A percentile compares a stretch with the other conserved stretches of the same genome.
Evolutionary conservation across 2,797 vertebrate species (phyloP).

Genomic region (Aeoliscus strigatus): DNA sequence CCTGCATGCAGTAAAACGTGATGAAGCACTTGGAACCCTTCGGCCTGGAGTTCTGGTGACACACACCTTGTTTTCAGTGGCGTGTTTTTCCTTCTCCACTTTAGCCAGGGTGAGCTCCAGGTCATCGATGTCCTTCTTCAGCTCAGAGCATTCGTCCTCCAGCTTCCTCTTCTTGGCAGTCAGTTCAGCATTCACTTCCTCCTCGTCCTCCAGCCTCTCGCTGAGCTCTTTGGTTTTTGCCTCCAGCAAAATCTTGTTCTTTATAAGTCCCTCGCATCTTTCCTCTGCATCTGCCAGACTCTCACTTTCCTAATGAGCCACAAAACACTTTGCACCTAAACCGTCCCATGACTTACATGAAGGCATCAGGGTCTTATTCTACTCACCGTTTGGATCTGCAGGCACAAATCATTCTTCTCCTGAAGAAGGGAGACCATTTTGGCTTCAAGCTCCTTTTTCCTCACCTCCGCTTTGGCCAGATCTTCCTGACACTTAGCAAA

Average conservation of each 20-base stretch:
- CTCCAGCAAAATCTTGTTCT: slow-evolving; percentile 74
- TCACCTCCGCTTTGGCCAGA: slow-evolving; percentile 78
- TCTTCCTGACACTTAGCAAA: slow-evolving; percentile 75
- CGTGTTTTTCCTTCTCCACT: slow-evolving; percentile 83
- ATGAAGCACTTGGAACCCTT: background rate
- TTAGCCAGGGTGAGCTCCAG: slow-evolving; percentile 76
- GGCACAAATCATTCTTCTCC: slow-evolving; percentile 83
- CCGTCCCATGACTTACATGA: background rate
- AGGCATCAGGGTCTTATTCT: background rate
- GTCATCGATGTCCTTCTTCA: slow-evolving; percentile 84
- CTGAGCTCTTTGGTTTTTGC: slow-evolving; percentile 80
- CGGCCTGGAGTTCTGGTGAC: background rate
- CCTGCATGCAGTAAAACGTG: slow-evolving; percentile 48
- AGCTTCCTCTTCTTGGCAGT: slow-evolving; percentile 72
- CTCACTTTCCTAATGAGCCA: slow-evolving; percentile 56
- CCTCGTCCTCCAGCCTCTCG: slow-evolving; percentile 82
- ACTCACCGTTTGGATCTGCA: slow-evolving; percentile 82
- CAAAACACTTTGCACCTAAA: background rate
- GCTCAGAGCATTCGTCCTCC: slow-evolving; percentile 81
- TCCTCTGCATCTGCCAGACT: slow-evolving; percentile 66
- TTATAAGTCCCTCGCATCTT: slow-evolving; percentile 61
- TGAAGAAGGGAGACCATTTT: slow-evolving; percentile 83
- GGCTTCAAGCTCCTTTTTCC: slow-evolving; percentile 82
- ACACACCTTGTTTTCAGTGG: slow-evolving; percentile 80
- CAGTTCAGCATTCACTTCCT: slow-evolving; percentile 81